Conservation (phyloP, 2,888 invertebrate species). For the Pammene aurita region DNA sequence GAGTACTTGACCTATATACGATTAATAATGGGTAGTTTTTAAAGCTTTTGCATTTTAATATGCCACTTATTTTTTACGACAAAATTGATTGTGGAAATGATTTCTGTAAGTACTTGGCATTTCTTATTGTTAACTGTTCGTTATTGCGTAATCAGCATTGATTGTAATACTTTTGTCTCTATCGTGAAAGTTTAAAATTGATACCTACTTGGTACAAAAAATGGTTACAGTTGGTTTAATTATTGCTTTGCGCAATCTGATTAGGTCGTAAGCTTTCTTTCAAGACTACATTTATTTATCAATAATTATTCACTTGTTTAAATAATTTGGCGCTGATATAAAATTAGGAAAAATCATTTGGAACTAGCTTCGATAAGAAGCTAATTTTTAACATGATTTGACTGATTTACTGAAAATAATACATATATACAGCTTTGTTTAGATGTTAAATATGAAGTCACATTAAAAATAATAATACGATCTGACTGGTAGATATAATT, state of each 20-base stretch:
- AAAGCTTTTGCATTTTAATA: too few relatives aligned
- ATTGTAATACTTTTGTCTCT: slow-evolving; percentile 26
- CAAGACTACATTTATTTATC: neutral
- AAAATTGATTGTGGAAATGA: too few relatives aligned
- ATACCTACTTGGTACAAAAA: slow-evolving; percentile 2
- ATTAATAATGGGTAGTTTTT: too few relatives aligned
- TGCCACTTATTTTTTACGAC: too few relatives aligned
- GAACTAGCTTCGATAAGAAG: too few relatives aligned
- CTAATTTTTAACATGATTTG: too few relatives aligned
- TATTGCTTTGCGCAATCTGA: neutral
- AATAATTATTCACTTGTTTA: neutral
- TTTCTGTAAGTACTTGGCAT: slow-evolving; percentile 1
- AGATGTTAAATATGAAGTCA: too few relatives aligned
- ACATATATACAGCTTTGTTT: too few relatives aligned
- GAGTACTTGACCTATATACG: too few relatives aligned
- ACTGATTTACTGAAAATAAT: too few relatives aligned
- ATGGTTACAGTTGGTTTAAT: slow-evolving; percentile 2
- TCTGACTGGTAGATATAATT: too few relatives aligned
- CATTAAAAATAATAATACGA: too few relatives aligned
- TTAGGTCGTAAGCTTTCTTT: neutral
- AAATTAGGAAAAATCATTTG: neutral
- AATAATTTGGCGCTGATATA: neutral
- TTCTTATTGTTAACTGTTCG: slow-evolving; percentile 13
- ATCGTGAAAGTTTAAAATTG: slow-evolving; percentile 25
- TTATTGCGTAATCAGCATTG: slow-evolving; percentile 23